Base-by-base conservation (phyloP, 2,113 vertebrate genomes). In the Stegastes partitus region DNA sequence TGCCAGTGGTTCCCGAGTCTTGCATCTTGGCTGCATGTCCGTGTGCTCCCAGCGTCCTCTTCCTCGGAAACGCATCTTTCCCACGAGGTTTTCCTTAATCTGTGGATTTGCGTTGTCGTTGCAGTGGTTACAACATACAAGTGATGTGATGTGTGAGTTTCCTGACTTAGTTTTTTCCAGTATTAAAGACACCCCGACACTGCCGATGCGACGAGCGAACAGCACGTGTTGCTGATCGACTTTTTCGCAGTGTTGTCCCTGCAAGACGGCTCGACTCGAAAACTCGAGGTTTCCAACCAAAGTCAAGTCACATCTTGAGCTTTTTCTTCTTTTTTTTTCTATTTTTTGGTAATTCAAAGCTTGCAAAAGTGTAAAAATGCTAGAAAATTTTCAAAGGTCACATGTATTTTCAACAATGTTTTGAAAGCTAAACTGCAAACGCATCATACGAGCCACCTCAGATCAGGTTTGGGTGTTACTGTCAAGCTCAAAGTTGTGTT, bases 401-500 rank as follows among this genome's bases (percentile, higher is more conserved):
- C 0, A 51, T 63, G 63, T 37, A 54, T 75, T 78, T 49, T 56
- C 2, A 4, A 28, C 16, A n/a, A 23, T 18, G 11, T 45, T 64
- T 77, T 18, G 50, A n/a, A 70, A 57, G 31, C 26, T 57, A 9
- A 81, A 39, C 42, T 63, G n/a, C 34, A 74, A 67, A 3, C 31
- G 7, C 31, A 34, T 34, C 31, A 9, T 34, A 10, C 10, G 31
- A 61, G 28, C 56, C n/a, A 26, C 66, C 28, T 85, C 34, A 19
- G 53, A 61, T 51, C 42, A 45, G 55, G 55, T 37, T 22, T 56
- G 47, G 28, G n/a, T 62, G 45, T 37, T 18, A 28, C 15, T 0
- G 16, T 69, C 6, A 26, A 74, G 37, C 18, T 64, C 16, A 58
- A 64, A 85, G 23, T 74, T 37, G 31, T 65, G 54, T 83, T 83